These are phyloP conservation scores for Drosophila siamana DNA, from an alignment of 2,888 invertebrate species.

Conservation along the genomic window DNA sequence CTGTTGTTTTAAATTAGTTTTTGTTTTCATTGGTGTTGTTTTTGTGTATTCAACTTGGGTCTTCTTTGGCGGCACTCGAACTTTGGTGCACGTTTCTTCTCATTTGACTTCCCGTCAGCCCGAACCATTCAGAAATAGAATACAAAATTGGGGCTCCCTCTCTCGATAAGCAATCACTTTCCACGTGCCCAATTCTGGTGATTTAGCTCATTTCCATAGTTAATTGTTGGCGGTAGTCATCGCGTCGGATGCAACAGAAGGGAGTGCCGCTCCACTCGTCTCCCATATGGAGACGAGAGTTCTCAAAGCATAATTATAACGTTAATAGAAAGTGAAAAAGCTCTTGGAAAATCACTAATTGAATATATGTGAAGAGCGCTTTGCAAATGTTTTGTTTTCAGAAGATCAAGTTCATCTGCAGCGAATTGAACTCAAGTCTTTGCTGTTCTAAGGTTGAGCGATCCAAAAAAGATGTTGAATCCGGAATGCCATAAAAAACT, in stretches of 20 bases:
- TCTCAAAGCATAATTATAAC: constrained; percentile 22
- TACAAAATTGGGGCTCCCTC: constrained; percentile 40
- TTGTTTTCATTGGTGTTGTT: constrained; percentile 22
- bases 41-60: constrained; percentile 18
- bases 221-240: constrained; percentile 50
- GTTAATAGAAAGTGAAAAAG: constrained; percentile 63
- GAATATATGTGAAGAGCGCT: background rate
- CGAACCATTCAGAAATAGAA: constrained; percentile 20
- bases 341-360: constrained; percentile 8
- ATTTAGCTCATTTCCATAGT: constrained; percentile 64
- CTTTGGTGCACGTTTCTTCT: constrained; percentile 27
- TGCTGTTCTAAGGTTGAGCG: background rate
- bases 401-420: constrained; percentile 26
- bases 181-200: constrained; percentile 67
- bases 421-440: background rate
- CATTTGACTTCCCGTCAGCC: background rate
- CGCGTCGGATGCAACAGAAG: background rate
- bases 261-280: background rate
- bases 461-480: too few species aligned
- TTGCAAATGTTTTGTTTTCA: constrained; percentile 1
- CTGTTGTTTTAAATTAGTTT: constrained; percentile 48
- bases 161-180: constrained; percentile 64
- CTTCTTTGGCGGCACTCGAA: constrained; percentile 13
- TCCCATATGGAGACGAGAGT: constrained; percentile 12
- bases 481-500: background rate